Evolutionary conservation across 2,888 invertebrate genomes (phyloP).

Genomic region (Macroteleia sp.): DNA sequence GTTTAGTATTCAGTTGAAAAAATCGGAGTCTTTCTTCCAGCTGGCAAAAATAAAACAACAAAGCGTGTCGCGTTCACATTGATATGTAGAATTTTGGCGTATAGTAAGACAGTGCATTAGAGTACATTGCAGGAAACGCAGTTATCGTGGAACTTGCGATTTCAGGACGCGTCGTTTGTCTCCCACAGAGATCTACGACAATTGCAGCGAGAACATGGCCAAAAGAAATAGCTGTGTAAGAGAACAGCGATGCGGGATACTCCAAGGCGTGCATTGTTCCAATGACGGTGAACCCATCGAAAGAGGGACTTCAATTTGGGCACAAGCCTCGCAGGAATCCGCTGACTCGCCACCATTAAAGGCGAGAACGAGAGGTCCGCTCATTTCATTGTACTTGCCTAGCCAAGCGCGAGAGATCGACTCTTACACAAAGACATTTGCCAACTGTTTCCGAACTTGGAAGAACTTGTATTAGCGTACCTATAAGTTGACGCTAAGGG

Average conservation of each 20-base stretch:
- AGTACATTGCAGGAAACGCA: conserved; percentile 35
- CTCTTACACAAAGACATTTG: conserved; percentile 69
- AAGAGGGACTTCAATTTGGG: conserved; percentile 50
- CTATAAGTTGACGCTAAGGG: conserved; percentile 77
- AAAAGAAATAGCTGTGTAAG: conserved; percentile 48
- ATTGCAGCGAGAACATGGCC: conserved; percentile 33
- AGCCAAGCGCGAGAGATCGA: conserved; percentile 55
- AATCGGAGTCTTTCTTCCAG: too few species aligned
- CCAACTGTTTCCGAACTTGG: conserved; percentile 72
- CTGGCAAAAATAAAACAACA: too few species aligned
- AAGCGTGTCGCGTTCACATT: too few species aligned
- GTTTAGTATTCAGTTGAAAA: too few species aligned
- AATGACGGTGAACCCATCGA: conserved; percentile 16
- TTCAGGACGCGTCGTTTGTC: conserved; percentile 45
- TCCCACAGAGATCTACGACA: conserved; percentile 47
- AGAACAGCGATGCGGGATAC: conserved; percentile 7
- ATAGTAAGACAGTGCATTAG: conserved; percentile 23
- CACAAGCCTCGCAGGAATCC: conserved; percentile 69
- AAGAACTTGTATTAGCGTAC: conserved; percentile 77
- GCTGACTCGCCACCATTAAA: conserved; percentile 74
- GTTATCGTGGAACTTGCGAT: conserved; percentile 42
- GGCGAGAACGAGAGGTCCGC: conserved; percentile 68
- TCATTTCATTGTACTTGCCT: conserved; percentile 72
- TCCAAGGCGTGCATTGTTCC: conserved; percentile 43
- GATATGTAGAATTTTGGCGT: conserved; percentile 19